Evolutionary conservation across 2,797 vertebrate species (phyloP).

Genomic region (Pseudomugil gertrudae): DNA sequence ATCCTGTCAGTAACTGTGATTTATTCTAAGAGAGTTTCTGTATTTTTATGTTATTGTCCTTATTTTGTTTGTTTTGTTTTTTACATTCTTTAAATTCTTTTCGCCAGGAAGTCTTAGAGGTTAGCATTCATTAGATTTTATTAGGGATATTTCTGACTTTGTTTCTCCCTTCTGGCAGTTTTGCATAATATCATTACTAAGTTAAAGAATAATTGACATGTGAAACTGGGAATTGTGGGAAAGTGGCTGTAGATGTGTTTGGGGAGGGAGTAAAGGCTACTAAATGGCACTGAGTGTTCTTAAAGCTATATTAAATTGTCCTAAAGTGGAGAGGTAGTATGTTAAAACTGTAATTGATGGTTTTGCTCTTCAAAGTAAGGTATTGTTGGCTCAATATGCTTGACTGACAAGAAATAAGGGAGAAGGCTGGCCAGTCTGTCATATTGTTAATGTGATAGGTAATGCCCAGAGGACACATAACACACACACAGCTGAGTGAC

Average conservation of each 20-base stretch:
- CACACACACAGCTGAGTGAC: conserved; percentile 24
- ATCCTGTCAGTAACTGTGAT: conserved; percentile 66
- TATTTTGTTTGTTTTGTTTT: conserved; percentile 21
- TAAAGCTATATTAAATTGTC: conserved; percentile 59
- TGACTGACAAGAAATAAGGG: conserved; percentile 78
- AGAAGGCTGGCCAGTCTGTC: conserved; percentile 67
- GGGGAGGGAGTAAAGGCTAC: conserved; percentile 44
- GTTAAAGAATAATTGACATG: conserved; percentile 42
- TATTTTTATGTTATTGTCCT: conserved; percentile 18
- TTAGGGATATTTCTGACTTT: conserved; percentile 27
- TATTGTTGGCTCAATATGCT: conserved; percentile 64
- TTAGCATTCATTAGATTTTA: conserved; percentile 19
- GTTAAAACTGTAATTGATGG: conserved; percentile 60
- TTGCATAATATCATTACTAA: conserved; percentile 45
- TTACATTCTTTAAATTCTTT: neutral
- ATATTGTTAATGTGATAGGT: conserved; percentile 77
- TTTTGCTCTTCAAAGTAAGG: conserved; percentile 59
- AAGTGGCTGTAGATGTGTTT: conserved; percentile 54
- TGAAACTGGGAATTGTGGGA: conserved; percentile 34
- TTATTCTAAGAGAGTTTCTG: conserved; percentile 56
- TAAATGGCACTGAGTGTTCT: conserved; percentile 51
- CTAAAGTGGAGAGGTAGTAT: conserved; percentile 51
- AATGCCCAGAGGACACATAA: conserved; percentile 68
- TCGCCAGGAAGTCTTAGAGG: too few relatives aligned
- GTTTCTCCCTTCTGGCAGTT: conserved; percentile 39